phyloP scores from a whole-genome alignment of 2,113 vertebrate species.

The Etia nguti region DNA sequence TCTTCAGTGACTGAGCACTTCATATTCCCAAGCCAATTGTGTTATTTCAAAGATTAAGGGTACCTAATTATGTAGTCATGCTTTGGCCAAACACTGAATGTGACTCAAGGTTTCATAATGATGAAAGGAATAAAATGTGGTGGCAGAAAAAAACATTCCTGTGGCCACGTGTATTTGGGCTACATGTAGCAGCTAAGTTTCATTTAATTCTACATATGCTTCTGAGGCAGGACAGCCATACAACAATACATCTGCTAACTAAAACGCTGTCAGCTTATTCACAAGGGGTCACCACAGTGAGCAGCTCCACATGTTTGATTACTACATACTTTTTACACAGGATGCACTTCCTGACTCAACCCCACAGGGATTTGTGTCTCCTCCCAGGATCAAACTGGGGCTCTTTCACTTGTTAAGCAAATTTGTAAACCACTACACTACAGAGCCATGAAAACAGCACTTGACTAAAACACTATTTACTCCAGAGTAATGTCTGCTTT shows the following conservation, averaged over 20 bases:
- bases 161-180: neutral
- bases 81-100: neutral
- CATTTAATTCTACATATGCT: neutral
- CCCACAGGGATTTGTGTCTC: neutral
- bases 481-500: neutral
- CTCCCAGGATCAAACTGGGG: neutral
- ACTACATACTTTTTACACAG: neutral
- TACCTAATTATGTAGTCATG: slow-evolving; percentile 15
- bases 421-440: neutral
- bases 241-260: neutral
- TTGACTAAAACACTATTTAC: neutral
- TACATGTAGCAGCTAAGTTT: neutral
- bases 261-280: neutral
- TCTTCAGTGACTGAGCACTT: slow-evolving; percentile 19
- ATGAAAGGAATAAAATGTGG: neutral
- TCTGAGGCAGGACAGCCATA: neutral
- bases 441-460: neutral
- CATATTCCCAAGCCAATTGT: slow-evolving; percentile 23
- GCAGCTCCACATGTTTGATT: neutral
- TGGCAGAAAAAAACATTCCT: neutral
- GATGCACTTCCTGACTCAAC: neutral
- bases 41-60: neutral
- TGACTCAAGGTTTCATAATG: neutral
- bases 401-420: neutral
- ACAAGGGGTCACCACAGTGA: neutral